Percentiles rank a stretch among this genome's conserved stretches.
These are phyloP conservation scores for Melipona beecheii DNA, from an alignment of 2,888 invertebrate species.

Conservation along the genomic window DNA sequence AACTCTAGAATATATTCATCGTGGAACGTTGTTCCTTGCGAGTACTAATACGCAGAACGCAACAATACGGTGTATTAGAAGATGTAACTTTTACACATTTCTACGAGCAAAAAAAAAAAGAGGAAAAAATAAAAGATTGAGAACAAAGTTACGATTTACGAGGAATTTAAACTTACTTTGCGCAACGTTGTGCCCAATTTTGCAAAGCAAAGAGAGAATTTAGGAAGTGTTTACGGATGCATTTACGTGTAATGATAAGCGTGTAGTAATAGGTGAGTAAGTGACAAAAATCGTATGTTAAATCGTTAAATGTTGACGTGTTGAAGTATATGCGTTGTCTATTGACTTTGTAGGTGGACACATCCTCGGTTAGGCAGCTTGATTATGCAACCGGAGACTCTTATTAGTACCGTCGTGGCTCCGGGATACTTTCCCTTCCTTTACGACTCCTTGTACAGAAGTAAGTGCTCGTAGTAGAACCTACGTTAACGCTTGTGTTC, in stretches of 20 bases:
- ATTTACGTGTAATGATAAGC: no score
- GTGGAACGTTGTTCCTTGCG: conserved; percentile 36
- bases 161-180: not conserved
- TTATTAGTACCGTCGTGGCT: conserved; percentile 69
- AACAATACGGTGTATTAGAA: not conserved
- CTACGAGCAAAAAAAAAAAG: not conserved
- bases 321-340: not conserved
- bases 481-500: conserved; percentile 33
- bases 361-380: conserved; percentile 55
- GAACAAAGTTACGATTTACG: not conserved
- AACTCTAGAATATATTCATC: conserved; percentile 21
- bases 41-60: not conserved
- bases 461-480: conserved; percentile 61
- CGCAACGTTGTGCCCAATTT: not conserved
- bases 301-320: no score
- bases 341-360: conserved; percentile 64
- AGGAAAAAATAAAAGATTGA: not conserved
- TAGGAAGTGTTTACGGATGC: not conserved
- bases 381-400: conserved; percentile 77
- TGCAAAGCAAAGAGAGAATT: not conserved
- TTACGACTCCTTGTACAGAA: conserved; percentile 77
- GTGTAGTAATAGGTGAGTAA: no score
- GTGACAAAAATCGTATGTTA: no score
- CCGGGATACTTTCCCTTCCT: conserved; percentile 83
- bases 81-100: no score